phyloP scores from a whole-genome alignment of 2,888 invertebrate genomes.

The Pimpla rufipes region DNA sequence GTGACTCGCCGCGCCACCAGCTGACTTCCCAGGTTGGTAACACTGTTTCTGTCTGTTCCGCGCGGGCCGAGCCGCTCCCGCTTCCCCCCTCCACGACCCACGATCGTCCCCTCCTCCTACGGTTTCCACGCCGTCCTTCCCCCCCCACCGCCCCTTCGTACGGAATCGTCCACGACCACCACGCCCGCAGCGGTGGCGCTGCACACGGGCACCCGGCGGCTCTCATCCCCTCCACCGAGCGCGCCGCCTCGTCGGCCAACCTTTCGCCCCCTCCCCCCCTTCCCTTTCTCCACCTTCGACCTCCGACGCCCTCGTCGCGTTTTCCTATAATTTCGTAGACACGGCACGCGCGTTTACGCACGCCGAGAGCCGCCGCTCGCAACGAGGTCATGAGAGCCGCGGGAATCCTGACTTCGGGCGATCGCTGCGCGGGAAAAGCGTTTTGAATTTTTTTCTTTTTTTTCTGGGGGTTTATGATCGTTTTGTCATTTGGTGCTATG shows the following conservation, averaged over 20 bases:
- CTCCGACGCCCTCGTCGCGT: constrained; percentile 8
- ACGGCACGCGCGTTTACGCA: constrained; percentile 3
- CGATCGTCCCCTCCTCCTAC: constrained; percentile 23
- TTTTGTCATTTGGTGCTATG: constrained; percentile 9
- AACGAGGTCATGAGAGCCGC: constrained; percentile 23
- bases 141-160: constrained; percentile 21
- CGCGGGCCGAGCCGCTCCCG: not conserved
- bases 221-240: constrained; percentile 10
- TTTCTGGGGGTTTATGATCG: constrained; percentile 48
- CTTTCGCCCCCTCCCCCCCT: not conserved
- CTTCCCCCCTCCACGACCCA: constrained; percentile 1
- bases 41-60: constrained; percentile 44
- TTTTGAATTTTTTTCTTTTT: constrained; percentile 46
- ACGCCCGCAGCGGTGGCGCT: constrained; percentile 34
- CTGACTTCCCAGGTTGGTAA: constrained; percentile 67
- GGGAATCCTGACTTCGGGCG: not conserved
- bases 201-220: not conserved
- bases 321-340: constrained; percentile 27
- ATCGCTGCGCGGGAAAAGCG: constrained; percentile 2
- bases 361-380: constrained; percentile 27
- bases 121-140: constrained; percentile 46
- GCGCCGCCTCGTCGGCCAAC: constrained; percentile 17
- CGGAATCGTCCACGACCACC: constrained; percentile 48
- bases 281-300: not conserved
- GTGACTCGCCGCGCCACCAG: constrained; percentile 48